Evolutionary conservation across 2,113 vertebrate species (phyloP), one percentile per base, ranked within the genome.

Genomic region (Mungos mungo): DNA sequence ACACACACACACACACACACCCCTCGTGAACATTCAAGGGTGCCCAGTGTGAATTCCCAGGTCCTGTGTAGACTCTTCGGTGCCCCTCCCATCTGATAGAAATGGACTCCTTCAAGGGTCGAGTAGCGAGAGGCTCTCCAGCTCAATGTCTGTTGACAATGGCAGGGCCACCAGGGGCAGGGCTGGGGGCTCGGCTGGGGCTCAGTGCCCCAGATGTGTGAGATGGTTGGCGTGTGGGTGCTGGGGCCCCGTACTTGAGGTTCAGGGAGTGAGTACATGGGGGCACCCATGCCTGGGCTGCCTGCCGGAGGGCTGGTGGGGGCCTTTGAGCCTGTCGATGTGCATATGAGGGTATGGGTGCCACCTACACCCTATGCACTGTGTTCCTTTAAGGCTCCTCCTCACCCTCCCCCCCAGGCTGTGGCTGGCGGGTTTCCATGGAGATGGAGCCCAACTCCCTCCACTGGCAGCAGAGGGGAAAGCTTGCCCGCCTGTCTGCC

Each of bases 401-500:
- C 54, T 92, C 1, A 0, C 60, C 54, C 57, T 65, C 86, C 79
- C 71, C 72, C 54, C 57, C 68, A 96, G 96, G 68, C 95, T 93
- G 69, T 91, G 92, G 87, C 93, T 88, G 95, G 90, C 35, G 29
- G 66, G 97, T 98, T 97, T 96, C 97, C 96, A 97, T 97, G 97
- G 97, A 95, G 87, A 98, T 81, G 52, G 82, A 95, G 74, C 92
- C 81, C 74, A 33, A 47, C 76, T 93, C 87, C 52, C 90, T 60
- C 66, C 27, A 2, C 81, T 19, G 92, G 86, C 65, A 89, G 81
- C 92, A 12, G 5, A 19, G 66, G 54, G 94, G 76, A 82, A 84
- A 96, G 89, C 79, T 71, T 57, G 35, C 27, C 72, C 47, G 63
- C 9, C 10, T 63, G 60, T 11, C 23, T 65, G 74, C 60, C 19